These are phyloP conservation scores for Chelon labrosus DNA, from an alignment of 2,797 vertebrate species.

Conservation along the genomic window DNA sequence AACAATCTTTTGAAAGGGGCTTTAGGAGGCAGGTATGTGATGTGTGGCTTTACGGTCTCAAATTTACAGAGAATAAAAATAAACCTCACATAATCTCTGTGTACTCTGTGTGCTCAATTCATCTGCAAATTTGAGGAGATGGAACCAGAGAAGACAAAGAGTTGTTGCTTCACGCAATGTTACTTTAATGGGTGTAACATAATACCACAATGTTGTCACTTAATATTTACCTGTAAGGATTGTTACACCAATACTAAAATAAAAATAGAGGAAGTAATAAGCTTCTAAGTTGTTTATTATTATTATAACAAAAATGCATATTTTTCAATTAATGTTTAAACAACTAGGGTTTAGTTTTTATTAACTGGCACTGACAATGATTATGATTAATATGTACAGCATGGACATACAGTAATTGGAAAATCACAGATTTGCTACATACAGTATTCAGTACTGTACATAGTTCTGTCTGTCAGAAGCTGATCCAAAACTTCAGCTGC, in stretches of 20 bases:
- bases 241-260: background rate
- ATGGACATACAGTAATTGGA: constrained; percentile 7
- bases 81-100: constrained; percentile 16
- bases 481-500: constrained; percentile 39
- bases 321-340: background rate
- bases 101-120: constrained; percentile 22
- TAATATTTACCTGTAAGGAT: background rate
- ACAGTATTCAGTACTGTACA: background rate
- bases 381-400: no score
- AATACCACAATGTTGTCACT: background rate
- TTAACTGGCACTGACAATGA: background rate
- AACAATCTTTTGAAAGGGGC: constrained; percentile 35
- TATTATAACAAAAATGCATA: background rate
- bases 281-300: background rate
- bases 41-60: constrained; percentile 43
- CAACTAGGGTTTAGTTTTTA: constrained; percentile 8
- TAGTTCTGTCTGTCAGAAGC: constrained; percentile 30
- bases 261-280: background rate
- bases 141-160: background rate
- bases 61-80: constrained; percentile 48
- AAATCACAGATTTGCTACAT: constrained; percentile 13
- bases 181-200: constrained; percentile 17
- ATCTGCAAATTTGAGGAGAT: constrained; percentile 25
- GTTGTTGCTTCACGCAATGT: background rate
- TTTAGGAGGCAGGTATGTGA: constrained; percentile 28